Evolutionary conservation across 2,797 vertebrate genomes (phyloP).

Genomic region (Manis pentadactyla): DNA sequence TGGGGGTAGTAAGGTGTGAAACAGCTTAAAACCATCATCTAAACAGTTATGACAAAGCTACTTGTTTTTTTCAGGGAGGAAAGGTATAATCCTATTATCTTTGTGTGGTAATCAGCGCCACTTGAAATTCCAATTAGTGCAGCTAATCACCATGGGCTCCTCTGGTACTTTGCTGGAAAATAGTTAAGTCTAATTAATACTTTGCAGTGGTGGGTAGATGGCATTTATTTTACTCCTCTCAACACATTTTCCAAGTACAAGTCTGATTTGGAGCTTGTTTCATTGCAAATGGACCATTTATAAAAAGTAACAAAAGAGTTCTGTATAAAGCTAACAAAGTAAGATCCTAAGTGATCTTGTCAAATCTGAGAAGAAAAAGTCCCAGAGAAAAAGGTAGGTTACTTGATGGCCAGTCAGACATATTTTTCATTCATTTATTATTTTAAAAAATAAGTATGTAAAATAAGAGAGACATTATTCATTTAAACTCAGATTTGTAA

Average conservation of each 20-base stretch:
- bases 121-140: slow-evolving; percentile 81
- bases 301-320: slow-evolving; percentile 45
- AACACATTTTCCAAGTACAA: slow-evolving; percentile 74
- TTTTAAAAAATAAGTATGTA: slow-evolving; percentile 21
- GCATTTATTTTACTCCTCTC: slow-evolving; percentile 71
- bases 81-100: slow-evolving; percentile 81
- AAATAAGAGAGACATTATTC: slow-evolving; percentile 39
- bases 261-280: slow-evolving; percentile 71
- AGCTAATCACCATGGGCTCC: slow-evolving; percentile 75
- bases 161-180: slow-evolving; percentile 76
- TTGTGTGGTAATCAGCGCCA: slow-evolving; percentile 76
- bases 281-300: slow-evolving; percentile 51
- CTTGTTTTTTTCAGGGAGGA: slow-evolving; percentile 56
- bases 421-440: slow-evolving; percentile 48
- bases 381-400: neutral
- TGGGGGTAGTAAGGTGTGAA: slow-evolving; percentile 73
- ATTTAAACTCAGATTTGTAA: slow-evolving; percentile 58
- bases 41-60: slow-evolving; percentile 73
- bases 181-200: slow-evolving; percentile 80
- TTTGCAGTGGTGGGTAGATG: slow-evolving; percentile 74
- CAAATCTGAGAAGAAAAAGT: neutral
- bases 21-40: slow-evolving; percentile 66
- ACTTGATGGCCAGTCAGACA: neutral
- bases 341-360: slow-evolving; percentile 21
- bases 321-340: slow-evolving; percentile 44